Evolutionary conservation across 2,797 vertebrate genomes (phyloP).

Genomic region (Scleropages formosus): DNA sequence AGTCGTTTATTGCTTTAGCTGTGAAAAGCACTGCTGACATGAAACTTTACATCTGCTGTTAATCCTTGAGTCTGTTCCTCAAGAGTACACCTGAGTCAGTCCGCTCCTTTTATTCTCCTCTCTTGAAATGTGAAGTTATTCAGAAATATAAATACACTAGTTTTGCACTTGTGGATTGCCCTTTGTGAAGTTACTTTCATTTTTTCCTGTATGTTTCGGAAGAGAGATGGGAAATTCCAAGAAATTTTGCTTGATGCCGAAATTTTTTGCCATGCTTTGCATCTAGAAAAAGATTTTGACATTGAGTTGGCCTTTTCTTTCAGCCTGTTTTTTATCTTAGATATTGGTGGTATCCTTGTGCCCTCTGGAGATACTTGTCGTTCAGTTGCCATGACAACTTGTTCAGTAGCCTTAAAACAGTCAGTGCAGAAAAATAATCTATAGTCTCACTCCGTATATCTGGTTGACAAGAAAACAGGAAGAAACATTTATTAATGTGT

Average conservation of each 20-base stretch:
- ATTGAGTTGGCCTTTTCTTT: not conserved
- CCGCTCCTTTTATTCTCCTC: not conserved
- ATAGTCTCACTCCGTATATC: not conserved
- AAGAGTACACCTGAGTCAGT: not conserved
- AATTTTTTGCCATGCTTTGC: not conserved
- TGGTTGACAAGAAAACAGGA: not conserved
- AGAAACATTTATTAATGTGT: not conserved
- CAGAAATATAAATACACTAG: not conserved
- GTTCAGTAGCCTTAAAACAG: conserved; percentile 16
- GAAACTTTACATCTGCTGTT: not conserved
- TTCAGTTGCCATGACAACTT: conserved; percentile 37
- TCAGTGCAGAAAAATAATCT: not conserved
- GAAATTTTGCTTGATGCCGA: not conserved
- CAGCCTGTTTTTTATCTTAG: conserved; percentile 6
- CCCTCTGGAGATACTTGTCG: conserved; percentile 33
- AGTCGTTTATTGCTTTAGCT: not conserved
- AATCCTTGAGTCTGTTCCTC: not conserved
- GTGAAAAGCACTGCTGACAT: not conserved
- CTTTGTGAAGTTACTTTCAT: not conserved
- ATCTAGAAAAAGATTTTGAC: not conserved
- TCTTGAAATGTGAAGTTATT: conserved; percentile 2
- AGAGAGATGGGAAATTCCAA: not conserved
- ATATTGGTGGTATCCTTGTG: conserved; percentile 22
- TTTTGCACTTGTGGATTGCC: not conserved
- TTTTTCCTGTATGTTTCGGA: not conserved